Evolutionary conservation across 1,140 invertebrate species (phyloP).

Genomic region (Trichonephila inaurata): DNA sequence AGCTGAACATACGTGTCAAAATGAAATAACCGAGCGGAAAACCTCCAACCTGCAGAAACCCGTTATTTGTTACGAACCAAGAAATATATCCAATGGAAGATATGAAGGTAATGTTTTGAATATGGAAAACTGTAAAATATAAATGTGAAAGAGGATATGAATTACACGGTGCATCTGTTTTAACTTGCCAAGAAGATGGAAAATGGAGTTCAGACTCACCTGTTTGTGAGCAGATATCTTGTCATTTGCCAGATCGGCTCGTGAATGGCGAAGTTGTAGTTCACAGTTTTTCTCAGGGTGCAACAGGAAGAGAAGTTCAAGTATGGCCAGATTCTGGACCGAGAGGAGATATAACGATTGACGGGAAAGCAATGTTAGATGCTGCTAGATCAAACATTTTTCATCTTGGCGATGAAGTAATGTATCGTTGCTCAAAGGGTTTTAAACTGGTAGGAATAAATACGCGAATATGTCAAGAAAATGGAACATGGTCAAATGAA

Average conservation of each 20-base stretch:
- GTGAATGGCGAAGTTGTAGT: slow-evolving; percentile 68
- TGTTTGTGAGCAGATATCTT: slow-evolving; percentile 79
- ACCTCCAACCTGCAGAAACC: slow-evolving; percentile 79
- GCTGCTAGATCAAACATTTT: slow-evolving; percentile 70
- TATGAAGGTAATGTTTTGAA: slow-evolving; percentile 56
- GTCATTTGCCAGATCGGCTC: slow-evolving; percentile 78
- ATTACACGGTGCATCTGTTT: slow-evolving; percentile 75
- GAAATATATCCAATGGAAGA: slow-evolving; percentile 66
- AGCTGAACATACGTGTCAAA: slow-evolving; percentile 61
- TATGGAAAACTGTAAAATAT: slow-evolving; percentile 79
- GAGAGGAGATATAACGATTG: slow-evolving; percentile 74
- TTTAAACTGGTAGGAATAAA: slow-evolving; percentile 85
- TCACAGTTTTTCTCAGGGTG: slow-evolving; percentile 69
- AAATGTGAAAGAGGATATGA: slow-evolving; percentile 81
- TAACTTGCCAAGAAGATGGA: slow-evolving; percentile 70
- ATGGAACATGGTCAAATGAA: slow-evolving; percentile 87
- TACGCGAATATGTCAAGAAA: slow-evolving; percentile 84
- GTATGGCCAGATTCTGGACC: slow-evolving; percentile 52
- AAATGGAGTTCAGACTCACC: slow-evolving; percentile 76
- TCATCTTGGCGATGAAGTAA: slow-evolving; percentile 84
- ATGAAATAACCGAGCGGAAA: slow-evolving; percentile 79
- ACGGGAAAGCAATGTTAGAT: slow-evolving; percentile 68
- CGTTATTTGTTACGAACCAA: slow-evolving; percentile 77
- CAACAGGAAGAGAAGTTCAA: slow-evolving; percentile 66
- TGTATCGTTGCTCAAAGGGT: slow-evolving; percentile 91